A percentile compares a stretch with the other conserved stretches of the same genome.
Evolutionary conservation across 2,797 vertebrate genomes (phyloP).

Genomic region (Sebastes elongatus): DNA sequence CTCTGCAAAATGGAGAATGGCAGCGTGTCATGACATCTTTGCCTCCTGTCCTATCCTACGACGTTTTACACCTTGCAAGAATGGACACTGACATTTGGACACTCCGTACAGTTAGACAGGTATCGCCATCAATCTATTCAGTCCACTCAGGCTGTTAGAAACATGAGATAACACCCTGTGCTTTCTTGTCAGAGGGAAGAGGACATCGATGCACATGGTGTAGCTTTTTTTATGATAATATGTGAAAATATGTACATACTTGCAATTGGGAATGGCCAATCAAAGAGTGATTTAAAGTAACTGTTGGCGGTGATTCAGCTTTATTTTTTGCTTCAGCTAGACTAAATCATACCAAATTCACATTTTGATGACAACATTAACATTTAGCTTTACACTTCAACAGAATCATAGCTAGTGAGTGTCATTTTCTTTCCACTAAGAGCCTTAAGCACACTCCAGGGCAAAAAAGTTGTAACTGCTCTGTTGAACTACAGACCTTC

Average conservation of each 20-base stretch:
- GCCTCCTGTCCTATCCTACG: neutral
- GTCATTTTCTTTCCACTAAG: neutral
- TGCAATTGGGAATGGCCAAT: neutral
- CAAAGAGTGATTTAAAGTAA: neutral
- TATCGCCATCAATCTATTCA: neutral
- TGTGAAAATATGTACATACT: neutral
- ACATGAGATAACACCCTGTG: neutral
- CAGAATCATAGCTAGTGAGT: neutral
- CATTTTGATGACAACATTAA: neutral
- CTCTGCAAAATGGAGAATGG: neutral
- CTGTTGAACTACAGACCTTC: constrained; percentile 2
- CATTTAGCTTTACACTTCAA: neutral
- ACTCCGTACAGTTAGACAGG: neutral
- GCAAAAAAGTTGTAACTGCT: constrained; percentile 8
- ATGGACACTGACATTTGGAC: neutral
- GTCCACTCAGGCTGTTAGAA: neutral
- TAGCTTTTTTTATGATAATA: neutral
- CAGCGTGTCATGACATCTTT: neutral
- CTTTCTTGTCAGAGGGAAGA: neutral
- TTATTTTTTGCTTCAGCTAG: neutral
- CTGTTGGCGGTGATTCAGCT: neutral
- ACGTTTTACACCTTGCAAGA: neutral
- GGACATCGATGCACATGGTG: neutral
- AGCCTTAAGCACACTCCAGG: neutral
- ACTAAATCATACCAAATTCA: neutral